Base-by-base conservation (phyloP, 2,113 vertebrate species). In the Dicaeum eximium region DNA sequence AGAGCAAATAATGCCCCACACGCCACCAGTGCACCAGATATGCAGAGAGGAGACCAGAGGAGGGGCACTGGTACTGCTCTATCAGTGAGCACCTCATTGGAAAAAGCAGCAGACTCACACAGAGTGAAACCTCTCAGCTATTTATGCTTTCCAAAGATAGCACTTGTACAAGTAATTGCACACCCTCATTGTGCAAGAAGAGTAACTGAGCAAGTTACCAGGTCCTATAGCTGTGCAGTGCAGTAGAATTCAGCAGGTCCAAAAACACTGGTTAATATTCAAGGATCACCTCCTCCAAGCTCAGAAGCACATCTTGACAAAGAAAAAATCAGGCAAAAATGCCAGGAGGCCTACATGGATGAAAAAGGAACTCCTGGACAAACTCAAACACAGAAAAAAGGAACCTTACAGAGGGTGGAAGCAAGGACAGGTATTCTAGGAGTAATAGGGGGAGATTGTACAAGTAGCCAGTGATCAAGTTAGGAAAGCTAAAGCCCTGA, bases 61-160 rank as follows among this genome's bases (percentile, higher is more conserved):
- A 79, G 28, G 6, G 6, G 10, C 5, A 16, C 20, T 30, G 18
- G 11, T 40, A 13, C 54, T 31, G 6, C 24, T 62, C 28, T 23
- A 1, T 25, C 30, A 54, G 38, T 0, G 0, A 56, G 3, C 2
- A 0, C 23, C 19, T 71, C 35, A 25, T 88, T 58, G 53, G 15
- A 19, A 40, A 54, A 10, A 54, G 17, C n/a, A 62, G 30, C 15
- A 66, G 45, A 22, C 19, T 45, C 56, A 38, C 27, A 30, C 13
- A 50, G 11, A 37, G 6, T 21, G 45, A 73, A 92, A n/a, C 2
- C 5, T 62, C 44, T 57, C 50, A 74, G 18, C 12, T 62, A 30
- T 38, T 61, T 53, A 57, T 82, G 51, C 15, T 57, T 74, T 42
- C 47, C n/a, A 57, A 61, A 57, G 17, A 35, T 7, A 73, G 40